A percentile compares a stretch with the other conserved stretches of the same genome.
Conservation (phyloP, 64 coral and sea anemone genomes). For the Pocillopora damicornis region DNA sequence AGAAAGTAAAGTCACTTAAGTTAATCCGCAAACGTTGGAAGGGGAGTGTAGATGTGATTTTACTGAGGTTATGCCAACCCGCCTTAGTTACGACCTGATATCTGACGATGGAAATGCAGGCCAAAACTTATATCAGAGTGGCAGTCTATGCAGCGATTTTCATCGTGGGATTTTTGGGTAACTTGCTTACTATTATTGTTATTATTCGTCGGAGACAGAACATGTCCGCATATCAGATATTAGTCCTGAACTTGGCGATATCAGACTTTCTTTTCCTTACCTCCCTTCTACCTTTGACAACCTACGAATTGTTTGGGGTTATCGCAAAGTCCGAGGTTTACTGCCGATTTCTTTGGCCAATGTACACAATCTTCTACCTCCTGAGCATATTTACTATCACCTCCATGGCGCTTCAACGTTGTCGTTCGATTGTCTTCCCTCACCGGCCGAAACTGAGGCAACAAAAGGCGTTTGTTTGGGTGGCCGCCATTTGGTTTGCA, state of each 20-base stretch:
- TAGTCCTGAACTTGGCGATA: slow-evolving; percentile 44
- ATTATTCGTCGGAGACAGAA: slow-evolving; percentile 38
- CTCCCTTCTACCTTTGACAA: not conserved
- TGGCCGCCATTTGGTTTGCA: slow-evolving; percentile 3
- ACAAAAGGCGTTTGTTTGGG: slow-evolving; percentile 13
- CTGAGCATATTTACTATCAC: slow-evolving; percentile 53
- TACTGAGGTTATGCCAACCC: not conserved
- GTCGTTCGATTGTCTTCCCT: slow-evolving; percentile 49
- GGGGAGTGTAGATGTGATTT: not conserved
- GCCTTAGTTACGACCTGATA: not conserved
- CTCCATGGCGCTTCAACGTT: slow-evolving; percentile 50
- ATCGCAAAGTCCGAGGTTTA: slow-evolving; percentile 26
- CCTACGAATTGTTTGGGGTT: slow-evolving; percentile 18
- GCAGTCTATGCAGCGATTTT: slow-evolving; percentile 27
- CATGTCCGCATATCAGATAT: slow-evolving; percentile 32
- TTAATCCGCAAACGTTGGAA: not conserved
- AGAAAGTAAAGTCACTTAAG: not conserved
- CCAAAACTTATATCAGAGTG: slow-evolving; percentile 4
- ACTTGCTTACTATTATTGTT: slow-evolving; percentile 32
- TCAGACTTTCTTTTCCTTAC: slow-evolving; percentile 42
- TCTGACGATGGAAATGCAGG: not conserved
- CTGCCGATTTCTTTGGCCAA: slow-evolving; percentile 45
- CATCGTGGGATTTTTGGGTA: slow-evolving; percentile 34
- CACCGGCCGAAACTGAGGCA: slow-evolving; percentile 33
- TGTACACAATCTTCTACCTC: slow-evolving; percentile 42